phyloP scores from a whole-genome alignment of 2,888 invertebrate species.

The Mythimna albipuncta region DNA sequence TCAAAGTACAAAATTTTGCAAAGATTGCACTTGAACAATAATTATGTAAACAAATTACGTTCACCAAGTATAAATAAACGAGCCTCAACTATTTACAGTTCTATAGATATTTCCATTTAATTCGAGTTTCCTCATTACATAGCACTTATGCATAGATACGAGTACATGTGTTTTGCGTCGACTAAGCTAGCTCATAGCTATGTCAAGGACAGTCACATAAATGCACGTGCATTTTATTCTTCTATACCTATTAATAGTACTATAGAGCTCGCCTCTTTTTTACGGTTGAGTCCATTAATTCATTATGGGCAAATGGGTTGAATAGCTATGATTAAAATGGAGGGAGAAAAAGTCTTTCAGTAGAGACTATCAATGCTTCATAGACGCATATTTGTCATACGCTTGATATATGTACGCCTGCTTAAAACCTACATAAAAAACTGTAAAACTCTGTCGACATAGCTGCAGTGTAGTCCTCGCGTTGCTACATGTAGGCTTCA shows the following conservation, averaged over 20 bases:
- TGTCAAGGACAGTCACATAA: slow-evolving; percentile 50
- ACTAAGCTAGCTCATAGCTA: slow-evolving; percentile 16
- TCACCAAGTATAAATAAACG: slow-evolving; percentile 19
- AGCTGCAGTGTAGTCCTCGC: too few relatives aligned
- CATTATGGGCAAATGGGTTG: slow-evolving; percentile 16
- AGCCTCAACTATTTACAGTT: not conserved
- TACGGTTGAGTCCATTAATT: slow-evolving; percentile 26
- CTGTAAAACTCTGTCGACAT: too few relatives aligned
- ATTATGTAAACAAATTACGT: slow-evolving; percentile 7
- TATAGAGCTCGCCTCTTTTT: slow-evolving; percentile 18
- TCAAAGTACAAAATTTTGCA: not conserved
- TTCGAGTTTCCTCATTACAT: slow-evolving; percentile 42
- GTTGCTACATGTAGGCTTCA: too few relatives aligned
- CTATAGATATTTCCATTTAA: slow-evolving; percentile 14
- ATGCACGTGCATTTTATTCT: slow-evolving; percentile 29
- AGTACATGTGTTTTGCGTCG: slow-evolving; percentile 4
- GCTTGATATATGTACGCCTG: too few relatives aligned
- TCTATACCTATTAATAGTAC: slow-evolving; percentile 23
- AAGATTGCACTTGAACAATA: slow-evolving; percentile 3
- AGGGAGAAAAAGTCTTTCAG: not conserved
- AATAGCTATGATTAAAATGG: slow-evolving; percentile 1
- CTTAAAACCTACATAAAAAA: too few relatives aligned
- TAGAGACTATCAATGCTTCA: too few relatives aligned
- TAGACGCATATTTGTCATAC: too few relatives aligned
- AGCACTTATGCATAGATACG: not conserved